Percentiles rank a stretch among this genome's conserved stretches.
Conservation (phyloP, 2,888 invertebrate species). For the Torymus texanus region DNA sequence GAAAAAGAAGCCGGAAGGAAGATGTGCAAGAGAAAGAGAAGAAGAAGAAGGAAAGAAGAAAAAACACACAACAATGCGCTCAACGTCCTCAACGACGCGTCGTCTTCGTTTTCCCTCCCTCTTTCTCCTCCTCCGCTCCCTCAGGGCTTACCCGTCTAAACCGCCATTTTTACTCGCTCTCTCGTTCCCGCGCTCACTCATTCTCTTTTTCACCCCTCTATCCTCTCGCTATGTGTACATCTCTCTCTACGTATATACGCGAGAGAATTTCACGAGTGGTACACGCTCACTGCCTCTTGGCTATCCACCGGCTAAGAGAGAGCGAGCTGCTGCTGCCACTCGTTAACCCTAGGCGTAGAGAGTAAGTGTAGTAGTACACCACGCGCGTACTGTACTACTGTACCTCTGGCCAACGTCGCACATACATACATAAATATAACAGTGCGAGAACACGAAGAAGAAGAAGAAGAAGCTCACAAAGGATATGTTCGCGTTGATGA, state of each 20-base stretch:
- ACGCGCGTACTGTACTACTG: not conserved
- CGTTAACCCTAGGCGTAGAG: slow-evolving; percentile 26
- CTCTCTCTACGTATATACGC: no score
- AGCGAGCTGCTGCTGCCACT: slow-evolving; percentile 24
- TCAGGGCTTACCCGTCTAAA: slow-evolving; percentile 26
- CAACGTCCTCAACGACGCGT: not conserved
- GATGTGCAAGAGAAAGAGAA: no score
- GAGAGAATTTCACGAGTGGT: no score
- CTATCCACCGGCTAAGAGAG: not conserved
- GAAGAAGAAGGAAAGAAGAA: not conserved
- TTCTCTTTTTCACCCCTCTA: no score
- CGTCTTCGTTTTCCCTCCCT: not conserved
- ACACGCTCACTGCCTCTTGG: slow-evolving; percentile 14
- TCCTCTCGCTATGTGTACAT: no score
- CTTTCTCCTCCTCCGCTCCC: no score
- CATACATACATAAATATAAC: no score
- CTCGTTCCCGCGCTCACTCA: no score
- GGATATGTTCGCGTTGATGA: slow-evolving; percentile 28
- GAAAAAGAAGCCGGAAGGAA: slow-evolving; percentile 1
- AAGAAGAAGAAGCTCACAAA: slow-evolving; percentile 21
- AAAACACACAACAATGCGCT: slow-evolving; percentile 24
- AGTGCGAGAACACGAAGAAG: no score
- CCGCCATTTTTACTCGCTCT: slow-evolving; percentile 41
- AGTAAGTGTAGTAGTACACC: not conserved
- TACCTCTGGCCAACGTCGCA: no score